These are phyloP conservation scores for Pseudomyrmex flavicornis DNA, from an alignment of 1,140 invertebrate genomes.

Conservation along the genomic window DNA sequence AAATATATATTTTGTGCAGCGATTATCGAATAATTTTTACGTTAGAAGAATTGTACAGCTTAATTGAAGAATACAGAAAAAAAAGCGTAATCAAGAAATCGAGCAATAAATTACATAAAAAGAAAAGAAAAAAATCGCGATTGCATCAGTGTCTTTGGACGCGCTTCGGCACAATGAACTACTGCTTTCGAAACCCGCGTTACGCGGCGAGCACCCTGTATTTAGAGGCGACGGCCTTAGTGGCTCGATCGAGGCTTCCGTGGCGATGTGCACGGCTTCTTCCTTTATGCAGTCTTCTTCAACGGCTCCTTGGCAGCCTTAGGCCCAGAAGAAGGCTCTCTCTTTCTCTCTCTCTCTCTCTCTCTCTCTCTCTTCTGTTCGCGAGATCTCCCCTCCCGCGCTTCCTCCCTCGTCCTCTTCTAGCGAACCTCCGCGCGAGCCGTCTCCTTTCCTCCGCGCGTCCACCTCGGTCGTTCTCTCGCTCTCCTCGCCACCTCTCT, in stretches of 20 bases:
- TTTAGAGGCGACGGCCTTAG: conserved; percentile 69
- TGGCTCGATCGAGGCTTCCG: conserved; percentile 72
- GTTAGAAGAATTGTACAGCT: too few species aligned
- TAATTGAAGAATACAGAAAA: too few species aligned
- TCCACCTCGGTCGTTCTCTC: conserved; percentile 1
- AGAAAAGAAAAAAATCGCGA: too few species aligned
- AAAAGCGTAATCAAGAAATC: too few species aligned
- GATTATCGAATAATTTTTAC: neutral
- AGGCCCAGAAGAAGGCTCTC: conserved; percentile 51
- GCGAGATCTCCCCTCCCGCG: neutral
- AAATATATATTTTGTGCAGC: neutral
- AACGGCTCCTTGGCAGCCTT: conserved; percentile 68
- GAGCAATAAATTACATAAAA: too few species aligned
- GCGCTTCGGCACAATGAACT: conserved; percentile 63
- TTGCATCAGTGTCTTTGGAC: conserved; percentile 49
- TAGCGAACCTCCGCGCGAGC: conserved; percentile 35
- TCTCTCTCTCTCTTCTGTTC: neutral
- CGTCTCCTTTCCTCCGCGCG: conserved; percentile 15
- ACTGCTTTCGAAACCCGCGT: conserved; percentile 56
- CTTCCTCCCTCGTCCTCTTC: conserved; percentile 44
- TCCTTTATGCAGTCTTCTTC: conserved; percentile 74
- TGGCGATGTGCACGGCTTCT: conserved; percentile 71
- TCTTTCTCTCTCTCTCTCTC: conserved; percentile 30
- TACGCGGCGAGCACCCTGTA: conserved; percentile 69
- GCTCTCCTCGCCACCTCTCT: conserved; percentile 21